Conservation (phyloP, 2,888 invertebrate genomes). For the Diarsia mendica region DNA sequence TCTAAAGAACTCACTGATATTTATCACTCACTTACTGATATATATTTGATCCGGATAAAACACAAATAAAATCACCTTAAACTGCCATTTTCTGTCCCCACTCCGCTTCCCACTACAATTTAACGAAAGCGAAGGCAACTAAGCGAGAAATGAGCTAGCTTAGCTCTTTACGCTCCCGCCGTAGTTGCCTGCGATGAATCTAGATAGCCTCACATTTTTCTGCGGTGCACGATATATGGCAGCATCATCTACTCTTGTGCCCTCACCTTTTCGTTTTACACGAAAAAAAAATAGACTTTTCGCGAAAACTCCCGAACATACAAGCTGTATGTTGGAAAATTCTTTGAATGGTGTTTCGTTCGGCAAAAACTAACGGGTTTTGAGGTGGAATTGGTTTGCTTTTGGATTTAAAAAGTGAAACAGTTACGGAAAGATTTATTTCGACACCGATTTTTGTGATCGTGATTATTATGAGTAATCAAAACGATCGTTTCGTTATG, state of each 20-base stretch:
- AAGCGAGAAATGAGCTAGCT: constrained; percentile 71
- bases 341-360: constrained; percentile 13
- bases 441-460: constrained; percentile 2
- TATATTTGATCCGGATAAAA: not conserved
- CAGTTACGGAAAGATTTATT: not conserved
- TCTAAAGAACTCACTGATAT: too few species aligned
- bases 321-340: not conserved
- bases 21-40: too few species aligned
- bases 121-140: constrained; percentile 35
- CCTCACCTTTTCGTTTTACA: constrained; percentile 19
- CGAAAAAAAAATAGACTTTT: constrained; percentile 17
- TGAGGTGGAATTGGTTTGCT: not conserved
- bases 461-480: not conserved
- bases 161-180: constrained; percentile 53
- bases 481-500: not conserved
- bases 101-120: constrained; percentile 18
- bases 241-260: constrained; percentile 29
- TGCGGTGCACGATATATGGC: constrained; percentile 52
- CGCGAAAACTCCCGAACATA: constrained; percentile 33
- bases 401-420: constrained; percentile 26
- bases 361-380: constrained; percentile 10
- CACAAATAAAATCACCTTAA: constrained; percentile 8
- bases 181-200: constrained; percentile 63
- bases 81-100: not conserved
- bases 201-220: constrained; percentile 69